These are phyloP conservation scores for Drosophila eohydei DNA, from an alignment of 2,888 invertebrate genomes.

Conservation along the genomic window DNA sequence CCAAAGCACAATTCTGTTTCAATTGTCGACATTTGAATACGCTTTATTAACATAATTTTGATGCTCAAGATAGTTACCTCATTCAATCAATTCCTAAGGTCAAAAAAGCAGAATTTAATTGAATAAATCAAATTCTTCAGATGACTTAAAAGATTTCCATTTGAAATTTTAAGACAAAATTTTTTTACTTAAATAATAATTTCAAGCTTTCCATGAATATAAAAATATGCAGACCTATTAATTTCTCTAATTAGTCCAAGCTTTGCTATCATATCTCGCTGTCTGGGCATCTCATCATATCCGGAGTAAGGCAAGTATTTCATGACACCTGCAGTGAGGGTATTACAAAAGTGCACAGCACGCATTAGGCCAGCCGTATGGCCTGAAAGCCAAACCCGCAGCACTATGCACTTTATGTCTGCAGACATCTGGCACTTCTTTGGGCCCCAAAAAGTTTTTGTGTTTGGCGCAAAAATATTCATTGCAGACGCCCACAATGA, in stretches of 20 bases:
- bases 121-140: no score
- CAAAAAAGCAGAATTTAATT: no score
- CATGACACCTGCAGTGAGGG: not conserved
- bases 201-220: no score
- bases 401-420: constrained; percentile 15
- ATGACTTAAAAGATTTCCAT: no score
- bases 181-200: no score
- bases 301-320: not conserved
- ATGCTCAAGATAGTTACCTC: not conserved
- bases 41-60: not conserved
- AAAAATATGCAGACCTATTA: no score
- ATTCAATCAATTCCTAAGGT: no score
- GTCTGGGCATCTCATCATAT: no score
- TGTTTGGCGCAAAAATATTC: constrained; percentile 75
- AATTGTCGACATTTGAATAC: not conserved
- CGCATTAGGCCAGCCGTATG: constrained; percentile 54
- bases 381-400: constrained; percentile 38
- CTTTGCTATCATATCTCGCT: no score
- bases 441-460: constrained; percentile 48
- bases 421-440: constrained; percentile 36
- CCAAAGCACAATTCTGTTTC: not conserved
- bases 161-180: no score
- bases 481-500: constrained; percentile 42
- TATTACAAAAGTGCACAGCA: constrained; percentile 47
- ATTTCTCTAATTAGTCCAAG: no score